Base-by-base conservation (phyloP, 2,797 vertebrate genomes). In the Phyllotis vaccarum region DNA sequence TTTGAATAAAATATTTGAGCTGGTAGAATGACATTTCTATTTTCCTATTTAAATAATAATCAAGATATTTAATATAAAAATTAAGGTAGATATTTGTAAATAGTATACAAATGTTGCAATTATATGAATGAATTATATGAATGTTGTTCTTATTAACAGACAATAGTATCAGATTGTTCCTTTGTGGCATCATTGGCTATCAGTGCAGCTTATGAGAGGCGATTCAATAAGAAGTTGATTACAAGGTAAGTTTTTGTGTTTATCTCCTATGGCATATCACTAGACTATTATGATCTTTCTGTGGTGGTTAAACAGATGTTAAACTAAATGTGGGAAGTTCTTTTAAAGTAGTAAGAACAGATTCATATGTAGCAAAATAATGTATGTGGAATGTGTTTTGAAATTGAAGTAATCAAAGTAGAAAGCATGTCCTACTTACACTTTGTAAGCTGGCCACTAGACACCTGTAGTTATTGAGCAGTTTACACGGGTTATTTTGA, bases 151-250 rank as follows among this genome's bases (percentile, higher is more conserved):
- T 86, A 81, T 93, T 98, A 40, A 75, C 95, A 99, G 99, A 99
- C 99, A 49, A 99, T 99, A 95, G 99, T 99, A 78, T 99, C 99
- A n/a, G 99, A 99, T 98, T 99, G 99, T 97, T 99, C 99, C 1
- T 99, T 99, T 0, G 99, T 99, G 98, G 99, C 99, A 14, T 99
- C 99, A 0, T 98, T 99, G 52, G 99, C 99, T 94, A 99, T 99
- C 98, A 99, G 99, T 79, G 99, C 99, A 7, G 99, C 99, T 1
- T 99, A 99, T 91, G 99, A 99, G 98, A 99, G 99, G 97, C 99
- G 99, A 46, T 99, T 99, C 80, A 99, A 98, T 98, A 99, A 99
- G 98, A 99, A 99, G 81, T 98, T 99, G 94, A 99, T 99, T 98
- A 99, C 99, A 79, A 99, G 99, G 99, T 99, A 98, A 74, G 95